Conservation (phyloP, 2,797 vertebrate genomes). For the Valencia hispanica region DNA sequence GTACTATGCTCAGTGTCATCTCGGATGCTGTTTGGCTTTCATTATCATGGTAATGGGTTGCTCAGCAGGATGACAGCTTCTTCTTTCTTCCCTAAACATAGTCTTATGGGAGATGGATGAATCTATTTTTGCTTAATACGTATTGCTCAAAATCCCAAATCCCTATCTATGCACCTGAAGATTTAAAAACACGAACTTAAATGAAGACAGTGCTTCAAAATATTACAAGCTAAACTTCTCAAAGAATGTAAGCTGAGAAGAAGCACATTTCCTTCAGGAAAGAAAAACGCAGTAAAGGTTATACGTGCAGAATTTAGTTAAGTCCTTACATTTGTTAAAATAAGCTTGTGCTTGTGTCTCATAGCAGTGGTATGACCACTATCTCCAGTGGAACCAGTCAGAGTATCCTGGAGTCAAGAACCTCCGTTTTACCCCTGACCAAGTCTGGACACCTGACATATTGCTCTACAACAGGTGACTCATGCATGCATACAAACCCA, state of each 20-base stretch:
- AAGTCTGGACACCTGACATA: slow-evolving; percentile 87
- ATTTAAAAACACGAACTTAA: slow-evolving; percentile 3
- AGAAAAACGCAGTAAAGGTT: not conserved
- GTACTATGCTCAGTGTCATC: not conserved
- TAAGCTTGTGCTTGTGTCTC: slow-evolving; percentile 33
- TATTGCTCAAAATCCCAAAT: slow-evolving; percentile 2
- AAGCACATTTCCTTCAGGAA: not conserved
- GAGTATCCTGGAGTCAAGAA: slow-evolving; percentile 86
- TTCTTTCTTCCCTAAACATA: slow-evolving; percentile 2
- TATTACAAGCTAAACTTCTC: not conserved
- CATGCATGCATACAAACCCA: not conserved
- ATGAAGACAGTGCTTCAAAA: not conserved
- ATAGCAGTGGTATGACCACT: slow-evolving; percentile 86
- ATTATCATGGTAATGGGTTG: slow-evolving; percentile 4
- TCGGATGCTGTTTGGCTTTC: slow-evolving; percentile 17
- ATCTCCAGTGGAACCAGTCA: slow-evolving; percentile 86
- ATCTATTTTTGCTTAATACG: slow-evolving; percentile 9
- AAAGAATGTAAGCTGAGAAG: not conserved
- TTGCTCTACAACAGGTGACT: slow-evolving; percentile 85
- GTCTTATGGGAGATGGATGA: not conserved
- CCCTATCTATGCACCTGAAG: not conserved
- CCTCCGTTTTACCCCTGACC: slow-evolving; percentile 82
- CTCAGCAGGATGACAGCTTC: slow-evolving; percentile 6
- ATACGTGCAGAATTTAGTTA: not conserved
- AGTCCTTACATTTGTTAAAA: not conserved